phyloP scores from a whole-genome alignment of 2,888 invertebrate genomes.

The Muscina levida region DNA sequence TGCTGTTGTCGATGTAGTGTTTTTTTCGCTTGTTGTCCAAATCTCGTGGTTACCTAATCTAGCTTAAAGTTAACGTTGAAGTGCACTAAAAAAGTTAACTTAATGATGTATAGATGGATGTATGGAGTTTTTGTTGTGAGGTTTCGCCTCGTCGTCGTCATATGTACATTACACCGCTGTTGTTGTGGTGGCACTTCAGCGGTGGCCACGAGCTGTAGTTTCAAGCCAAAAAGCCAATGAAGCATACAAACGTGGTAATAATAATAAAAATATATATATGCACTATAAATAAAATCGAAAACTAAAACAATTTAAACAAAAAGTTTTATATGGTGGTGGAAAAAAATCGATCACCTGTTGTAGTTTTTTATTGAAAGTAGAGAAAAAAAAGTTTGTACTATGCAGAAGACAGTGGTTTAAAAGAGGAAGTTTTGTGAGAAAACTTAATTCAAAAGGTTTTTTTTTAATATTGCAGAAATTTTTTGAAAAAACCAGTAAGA shows the following conservation, averaged over 20 bases:
- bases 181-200: background rate
- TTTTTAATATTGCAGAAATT: no score
- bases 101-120: constrained; percentile 14
- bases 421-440: background rate
- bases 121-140: background rate
- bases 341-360: constrained; percentile 51
- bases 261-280: constrained; percentile 12
- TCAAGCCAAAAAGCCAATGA: constrained; percentile 41
- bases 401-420: background rate
- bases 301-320: constrained; percentile 30
- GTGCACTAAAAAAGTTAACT: background rate
- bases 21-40: background rate
- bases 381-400: background rate
- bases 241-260: constrained; percentile 46
- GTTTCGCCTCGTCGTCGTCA: no score
- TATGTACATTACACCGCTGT: background rate
- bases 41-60: constrained; percentile 14
- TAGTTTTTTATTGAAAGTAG: background rate
- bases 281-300: constrained; percentile 26
- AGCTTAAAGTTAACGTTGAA: constrained; percentile 1
- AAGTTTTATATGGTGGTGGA: background rate
- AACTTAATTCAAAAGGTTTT: no score
- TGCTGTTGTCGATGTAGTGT: no score
- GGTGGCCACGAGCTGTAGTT: background rate
- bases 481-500: no score